Evolutionary conservation across 2,113 vertebrate species (phyloP).

Genomic region (Silurus asotus): DNA sequence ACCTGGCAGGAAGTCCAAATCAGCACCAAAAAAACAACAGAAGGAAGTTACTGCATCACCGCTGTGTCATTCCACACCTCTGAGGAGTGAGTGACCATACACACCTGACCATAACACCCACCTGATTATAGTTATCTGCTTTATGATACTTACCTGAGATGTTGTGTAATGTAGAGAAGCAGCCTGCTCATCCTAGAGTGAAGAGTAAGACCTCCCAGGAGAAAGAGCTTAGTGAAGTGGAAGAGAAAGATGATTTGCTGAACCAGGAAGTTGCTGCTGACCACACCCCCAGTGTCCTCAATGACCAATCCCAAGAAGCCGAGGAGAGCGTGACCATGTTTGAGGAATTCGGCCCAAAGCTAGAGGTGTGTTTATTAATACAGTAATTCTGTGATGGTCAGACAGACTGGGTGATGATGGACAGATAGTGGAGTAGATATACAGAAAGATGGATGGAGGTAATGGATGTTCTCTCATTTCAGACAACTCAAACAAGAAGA

Average conservation of each 20-base stretch:
- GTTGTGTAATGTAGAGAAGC: constrained; percentile 18
- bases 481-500: constrained; percentile 45
- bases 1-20: constrained; percentile 27
- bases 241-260: neutral
- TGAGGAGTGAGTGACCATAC: constrained; percentile 56
- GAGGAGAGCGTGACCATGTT: constrained; percentile 69
- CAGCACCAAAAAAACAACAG: neutral
- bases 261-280: neutral
- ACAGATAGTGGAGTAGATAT: neutral
- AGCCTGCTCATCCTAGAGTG: neutral
- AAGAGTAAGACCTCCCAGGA: neutral
- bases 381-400: neutral
- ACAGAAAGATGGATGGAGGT: neutral
- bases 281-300: neutral
- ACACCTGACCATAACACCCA: neutral
- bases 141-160: too few relatives aligned
- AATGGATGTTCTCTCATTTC: constrained; percentile 3
- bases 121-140: too few relatives aligned
- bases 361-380: constrained; percentile 69
- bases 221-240: neutral
- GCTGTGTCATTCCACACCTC: neutral
- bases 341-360: constrained; percentile 71
- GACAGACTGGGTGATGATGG: neutral
- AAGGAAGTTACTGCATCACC: neutral
- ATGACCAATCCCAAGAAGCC: neutral